phyloP scores from a whole-genome alignment of 2,113 vertebrate genomes.

The Stomatorhinus ivindoensis region DNA sequence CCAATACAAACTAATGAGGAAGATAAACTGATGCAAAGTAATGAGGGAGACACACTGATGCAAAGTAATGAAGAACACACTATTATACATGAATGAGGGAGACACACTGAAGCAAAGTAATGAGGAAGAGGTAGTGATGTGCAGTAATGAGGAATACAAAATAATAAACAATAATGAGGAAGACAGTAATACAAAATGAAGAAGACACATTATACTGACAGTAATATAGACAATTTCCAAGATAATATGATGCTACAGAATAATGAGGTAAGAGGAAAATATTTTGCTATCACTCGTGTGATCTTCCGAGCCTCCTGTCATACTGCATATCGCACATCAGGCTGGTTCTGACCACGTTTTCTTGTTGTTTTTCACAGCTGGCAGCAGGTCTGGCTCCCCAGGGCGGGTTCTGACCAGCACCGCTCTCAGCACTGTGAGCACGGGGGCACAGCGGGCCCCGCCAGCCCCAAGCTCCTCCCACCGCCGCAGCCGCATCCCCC shows the following conservation, averaged over 20 bases:
- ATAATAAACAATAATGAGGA: neutral
- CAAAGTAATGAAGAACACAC: neutral
- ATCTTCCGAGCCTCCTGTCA: neutral
- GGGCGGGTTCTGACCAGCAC: slow-evolving; percentile 77
- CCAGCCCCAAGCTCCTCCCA: slow-evolving; percentile 57
- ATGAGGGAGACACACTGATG: neutral
- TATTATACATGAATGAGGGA: too few species aligned
- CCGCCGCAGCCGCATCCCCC: slow-evolving; percentile 75
- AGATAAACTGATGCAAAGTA: neutral
- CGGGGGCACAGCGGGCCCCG: slow-evolving; percentile 58
- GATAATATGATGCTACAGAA: neutral
- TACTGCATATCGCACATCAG: neutral
- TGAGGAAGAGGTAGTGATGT: too few species aligned
- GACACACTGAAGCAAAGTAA: neutral
- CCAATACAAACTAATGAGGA: neutral
- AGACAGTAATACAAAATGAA: neutral
- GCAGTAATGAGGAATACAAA: neutral
- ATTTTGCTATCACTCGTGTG: neutral
- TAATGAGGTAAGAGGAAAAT: neutral
- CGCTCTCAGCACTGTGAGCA: slow-evolving; percentile 67
- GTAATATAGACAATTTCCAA: neutral
- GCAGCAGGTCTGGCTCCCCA: slow-evolving; percentile 89
- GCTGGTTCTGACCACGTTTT: neutral
- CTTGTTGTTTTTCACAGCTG: slow-evolving; percentile 60
- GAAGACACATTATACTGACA: neutral